phyloP scores from a whole-genome alignment of 2,113 vertebrate genomes.

The Oreochromis spilurus region DNA sequence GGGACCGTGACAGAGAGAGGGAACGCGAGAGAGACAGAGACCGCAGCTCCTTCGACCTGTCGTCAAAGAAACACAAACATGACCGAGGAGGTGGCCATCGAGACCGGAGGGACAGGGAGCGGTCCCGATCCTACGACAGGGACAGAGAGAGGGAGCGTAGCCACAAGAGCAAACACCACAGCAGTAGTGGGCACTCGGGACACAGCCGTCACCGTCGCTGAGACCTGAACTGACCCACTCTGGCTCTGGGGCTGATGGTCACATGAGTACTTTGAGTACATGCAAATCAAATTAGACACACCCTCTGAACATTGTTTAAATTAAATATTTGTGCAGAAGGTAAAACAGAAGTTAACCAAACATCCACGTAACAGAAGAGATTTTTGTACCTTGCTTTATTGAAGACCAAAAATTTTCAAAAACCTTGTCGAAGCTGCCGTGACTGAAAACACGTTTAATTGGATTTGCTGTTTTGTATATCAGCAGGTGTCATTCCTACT shows the following conservation, averaged over 20 bases:
- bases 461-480: neutral
- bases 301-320: neutral
- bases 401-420: neutral
- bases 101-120: slow-evolving; percentile 84
- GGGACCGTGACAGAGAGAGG: slow-evolving; percentile 77
- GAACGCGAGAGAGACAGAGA: slow-evolving; percentile 81
- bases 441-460: neutral
- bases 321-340: neutral
- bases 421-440: neutral
- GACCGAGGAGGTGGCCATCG: slow-evolving; percentile 78
- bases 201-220: slow-evolving; percentile 90
- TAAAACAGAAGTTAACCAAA: neutral
- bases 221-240: slow-evolving; percentile 12
- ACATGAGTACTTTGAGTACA: neutral
- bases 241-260: slow-evolving; percentile 10
- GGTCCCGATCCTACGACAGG: slow-evolving; percentile 87
- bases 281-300: neutral
- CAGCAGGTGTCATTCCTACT: neutral
- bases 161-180: slow-evolving; percentile 93
- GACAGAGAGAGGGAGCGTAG: slow-evolving; percentile 87
- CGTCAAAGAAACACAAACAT: slow-evolving; percentile 92
- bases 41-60: slow-evolving; percentile 73
- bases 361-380: neutral
- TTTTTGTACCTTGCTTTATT: neutral
- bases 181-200: slow-evolving; percentile 82